Conservation (phyloP, 2,888 invertebrate genomes). For the Teinopalpus imperialis region DNA sequence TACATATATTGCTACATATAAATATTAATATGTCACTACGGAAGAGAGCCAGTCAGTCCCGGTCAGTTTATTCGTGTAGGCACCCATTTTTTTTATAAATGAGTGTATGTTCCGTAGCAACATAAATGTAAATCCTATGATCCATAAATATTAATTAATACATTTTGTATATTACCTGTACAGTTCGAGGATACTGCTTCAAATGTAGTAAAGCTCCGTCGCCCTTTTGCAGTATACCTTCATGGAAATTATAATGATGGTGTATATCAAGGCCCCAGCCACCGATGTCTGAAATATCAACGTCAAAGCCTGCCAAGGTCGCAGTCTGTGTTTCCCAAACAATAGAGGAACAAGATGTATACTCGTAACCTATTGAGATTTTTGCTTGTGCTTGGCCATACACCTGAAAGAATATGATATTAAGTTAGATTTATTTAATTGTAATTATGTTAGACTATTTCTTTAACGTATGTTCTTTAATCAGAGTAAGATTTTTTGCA, state of each 20-base stretch:
- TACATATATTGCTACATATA: no score
- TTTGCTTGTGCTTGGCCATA: conserved; percentile 94
- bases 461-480: no score
- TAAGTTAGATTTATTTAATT: not conserved
- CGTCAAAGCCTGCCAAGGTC: conserved; percentile 96
- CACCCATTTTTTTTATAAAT: no score
- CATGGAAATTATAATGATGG: conserved; percentile 99
- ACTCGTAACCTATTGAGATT: conserved; percentile 96
- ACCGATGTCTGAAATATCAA: conserved; percentile 97
- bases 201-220: conserved; percentile 97
- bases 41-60: no score
- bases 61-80: no score
- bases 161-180: conserved; percentile 86
- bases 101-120: no score
- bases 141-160: no score
- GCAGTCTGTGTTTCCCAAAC: conserved; percentile 98
- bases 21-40: no score
- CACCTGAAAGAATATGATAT: conserved; percentile 53
- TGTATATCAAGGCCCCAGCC: conserved; percentile 99
- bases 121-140: no score
- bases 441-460: no score
- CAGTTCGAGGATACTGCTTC: conserved; percentile 94
- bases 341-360: conserved; percentile 91
- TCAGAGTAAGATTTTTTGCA: no score
- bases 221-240: conserved; percentile 98